Conservation (phyloP, 2,113 vertebrate genomes). For the Ailuropoda melanoleuca region DNA sequence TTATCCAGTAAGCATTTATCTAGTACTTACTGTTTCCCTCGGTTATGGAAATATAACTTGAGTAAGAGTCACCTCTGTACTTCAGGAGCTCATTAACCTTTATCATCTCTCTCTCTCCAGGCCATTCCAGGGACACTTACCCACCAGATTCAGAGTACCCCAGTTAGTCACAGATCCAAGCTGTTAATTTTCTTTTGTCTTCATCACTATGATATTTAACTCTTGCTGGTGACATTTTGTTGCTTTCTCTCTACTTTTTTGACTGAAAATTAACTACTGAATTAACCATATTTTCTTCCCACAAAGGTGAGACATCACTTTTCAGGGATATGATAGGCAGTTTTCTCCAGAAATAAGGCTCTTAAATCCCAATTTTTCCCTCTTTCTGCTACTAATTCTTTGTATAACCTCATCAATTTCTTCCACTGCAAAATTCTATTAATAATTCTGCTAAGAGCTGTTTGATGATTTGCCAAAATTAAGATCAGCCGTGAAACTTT, state of each 20-base stretch:
- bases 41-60: neutral
- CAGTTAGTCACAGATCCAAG: neutral
- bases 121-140: neutral
- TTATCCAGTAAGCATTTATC: neutral
- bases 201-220: neutral
- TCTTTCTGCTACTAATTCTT: slow-evolving; percentile 23
- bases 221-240: neutral
- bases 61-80: neutral
- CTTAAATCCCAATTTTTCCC: neutral
- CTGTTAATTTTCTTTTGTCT: neutral
- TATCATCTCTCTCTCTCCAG: neutral
- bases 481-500: slow-evolving; percentile 49
- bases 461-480: slow-evolving; percentile 64
- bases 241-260: neutral
- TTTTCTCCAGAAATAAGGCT: neutral
- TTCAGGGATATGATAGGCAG: neutral
- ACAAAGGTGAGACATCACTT: neutral
- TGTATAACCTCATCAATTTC: slow-evolving; percentile 4
- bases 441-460: slow-evolving; percentile 33
- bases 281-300: neutral
- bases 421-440: slow-evolving; percentile 39
- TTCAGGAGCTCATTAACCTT: neutral
- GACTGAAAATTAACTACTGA: neutral
- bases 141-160: neutral
- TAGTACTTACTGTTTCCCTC: neutral